Conservation (phyloP, 2,888 invertebrate genomes). For the Drosophila fungiperda region DNA sequence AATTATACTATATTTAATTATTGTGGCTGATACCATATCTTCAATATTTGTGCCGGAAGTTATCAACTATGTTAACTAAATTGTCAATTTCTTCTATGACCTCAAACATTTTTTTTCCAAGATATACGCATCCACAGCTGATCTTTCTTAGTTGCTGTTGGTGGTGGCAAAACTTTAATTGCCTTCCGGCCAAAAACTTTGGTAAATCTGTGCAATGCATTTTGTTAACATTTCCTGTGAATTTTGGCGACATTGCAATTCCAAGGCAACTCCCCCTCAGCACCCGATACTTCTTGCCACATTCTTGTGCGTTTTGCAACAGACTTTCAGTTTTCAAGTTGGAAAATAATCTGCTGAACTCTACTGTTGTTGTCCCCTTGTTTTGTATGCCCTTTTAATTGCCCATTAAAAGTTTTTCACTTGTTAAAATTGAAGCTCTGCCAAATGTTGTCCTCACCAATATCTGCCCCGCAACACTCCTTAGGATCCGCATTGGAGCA, state of each 20-base stretch:
- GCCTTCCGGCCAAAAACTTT: constrained; percentile 70
- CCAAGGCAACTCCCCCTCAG: neutral
- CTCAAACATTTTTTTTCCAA: constrained; percentile 9
- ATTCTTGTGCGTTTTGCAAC: constrained; percentile 9
- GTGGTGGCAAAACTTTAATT: constrained; percentile 68
- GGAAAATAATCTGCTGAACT: constrained; percentile 40
- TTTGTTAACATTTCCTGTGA: constrained; percentile 87
- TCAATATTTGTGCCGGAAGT: constrained; percentile 28
- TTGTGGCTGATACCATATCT: constrained; percentile 16
- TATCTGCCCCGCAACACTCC: neutral
- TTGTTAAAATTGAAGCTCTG: constrained; percentile 77
- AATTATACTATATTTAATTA: neutral
- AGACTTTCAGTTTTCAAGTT: constrained; percentile 29
- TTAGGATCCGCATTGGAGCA: neutral
- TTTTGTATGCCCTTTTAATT: constrained; percentile 82
- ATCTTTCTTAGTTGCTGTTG: neutral
- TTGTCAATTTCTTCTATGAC: constrained; percentile 19
- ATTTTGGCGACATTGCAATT: constrained; percentile 79
- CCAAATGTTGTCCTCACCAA: constrained; percentile 21
- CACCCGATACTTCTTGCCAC: neutral
- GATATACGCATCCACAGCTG: neutral
- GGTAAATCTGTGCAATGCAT: constrained; percentile 82
- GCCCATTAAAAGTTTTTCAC: constrained; percentile 80
- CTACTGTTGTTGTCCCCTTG: constrained; percentile 83
- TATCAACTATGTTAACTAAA: constrained; percentile 18